phyloP scores from a whole-genome alignment of 37 sponge, comb jelly and placozoan genomes.

The Geodia barretti region DNA sequence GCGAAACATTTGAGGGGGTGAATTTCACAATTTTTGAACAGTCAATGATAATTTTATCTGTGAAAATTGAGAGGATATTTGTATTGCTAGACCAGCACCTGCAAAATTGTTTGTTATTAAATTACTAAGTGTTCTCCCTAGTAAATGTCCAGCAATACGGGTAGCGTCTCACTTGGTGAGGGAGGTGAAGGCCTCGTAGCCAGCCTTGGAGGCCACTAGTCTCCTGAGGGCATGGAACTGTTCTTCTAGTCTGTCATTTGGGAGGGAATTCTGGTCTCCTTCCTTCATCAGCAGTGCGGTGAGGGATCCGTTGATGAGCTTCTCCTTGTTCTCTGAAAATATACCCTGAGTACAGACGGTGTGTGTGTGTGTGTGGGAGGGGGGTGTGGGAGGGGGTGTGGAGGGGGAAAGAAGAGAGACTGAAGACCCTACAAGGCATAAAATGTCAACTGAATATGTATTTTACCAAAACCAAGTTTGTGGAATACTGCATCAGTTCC shows the following conservation, averaged over 20 bases:
- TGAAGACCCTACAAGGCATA: too few relatives aligned
- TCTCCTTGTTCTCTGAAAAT: slow-evolving; percentile 99
- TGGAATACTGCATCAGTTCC: too few relatives aligned
- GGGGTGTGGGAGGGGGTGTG: too few relatives aligned
- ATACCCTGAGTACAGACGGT: slow-evolving; percentile 59
- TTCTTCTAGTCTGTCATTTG: slow-evolving; percentile 83
- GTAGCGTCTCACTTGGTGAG: slow-evolving; percentile 75
- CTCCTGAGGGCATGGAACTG: slow-evolving; percentile 97
- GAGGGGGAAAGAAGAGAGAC: too few relatives aligned
- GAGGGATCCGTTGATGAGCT: slow-evolving; percentile 87
- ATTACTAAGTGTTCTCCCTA: too few relatives aligned
- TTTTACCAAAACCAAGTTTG: too few relatives aligned
- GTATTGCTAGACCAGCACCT: too few relatives aligned
- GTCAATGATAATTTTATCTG: too few relatives aligned
- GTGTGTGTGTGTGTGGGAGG: neutral
- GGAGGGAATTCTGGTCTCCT: slow-evolving; percentile 54
- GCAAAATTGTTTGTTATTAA: too few relatives aligned
- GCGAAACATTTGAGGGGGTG: too few relatives aligned
- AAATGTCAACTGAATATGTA: too few relatives aligned
- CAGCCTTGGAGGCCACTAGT: slow-evolving; percentile 97
- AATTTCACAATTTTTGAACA: too few relatives aligned
- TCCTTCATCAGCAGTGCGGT: slow-evolving; percentile 75
- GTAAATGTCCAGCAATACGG: neutral
- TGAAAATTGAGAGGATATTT: neutral
- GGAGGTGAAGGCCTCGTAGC: slow-evolving; percentile 88